Base-by-base conservation (phyloP, 2,113 vertebrate species). In the Holacanthus passer region DNA sequence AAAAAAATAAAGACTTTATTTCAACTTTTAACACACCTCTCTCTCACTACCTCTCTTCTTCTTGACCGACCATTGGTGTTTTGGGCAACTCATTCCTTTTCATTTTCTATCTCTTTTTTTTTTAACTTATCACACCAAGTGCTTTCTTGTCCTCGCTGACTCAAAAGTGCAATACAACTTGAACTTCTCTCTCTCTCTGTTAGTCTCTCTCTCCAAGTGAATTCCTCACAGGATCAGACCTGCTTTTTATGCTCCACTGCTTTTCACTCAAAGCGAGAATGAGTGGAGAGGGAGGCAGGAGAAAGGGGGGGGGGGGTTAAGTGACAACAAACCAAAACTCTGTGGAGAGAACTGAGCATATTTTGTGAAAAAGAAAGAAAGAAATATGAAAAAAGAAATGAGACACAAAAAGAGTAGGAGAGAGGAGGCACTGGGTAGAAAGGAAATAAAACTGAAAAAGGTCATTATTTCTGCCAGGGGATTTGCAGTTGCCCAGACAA, bases 151-250 rank as follows among this genome's bases (percentile, higher is more conserved):
- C 73, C 53, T 63, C 58, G 82, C 60, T 80, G 88, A 90, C 82
- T 91, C 88, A 83, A 79, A 73, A 82, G 39, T 63, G 45, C 58
- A 70, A 66, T 19, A 67, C 37, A 81, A 83, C 59, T 77, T 79
- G 62, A 87, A 89, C 60, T 73, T 72, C 60, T 60, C 63, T 65
- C 68, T 53, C 53, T 35, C 81, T 35, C 67, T 87, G 73, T 83
- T 11, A 6, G 11, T 24, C 24, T 31, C 27, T 68, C 71, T 70
- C 82, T 80, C 72, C 59, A 31, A 80, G 69, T 89, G 83, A 95
- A 94, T 91, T 95, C 94, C 94, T 85, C 91, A 93, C 87, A 94
- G 94, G 94, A 94, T 94, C 91, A 89, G 92, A 94, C 93, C 92
- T 94, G 93, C 91, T 94, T 90, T 94, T 91, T 88, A 92, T 89